Base-by-base conservation (phyloP, 2,888 invertebrate genomes). In the Cecidostiba fungosa region DNA sequence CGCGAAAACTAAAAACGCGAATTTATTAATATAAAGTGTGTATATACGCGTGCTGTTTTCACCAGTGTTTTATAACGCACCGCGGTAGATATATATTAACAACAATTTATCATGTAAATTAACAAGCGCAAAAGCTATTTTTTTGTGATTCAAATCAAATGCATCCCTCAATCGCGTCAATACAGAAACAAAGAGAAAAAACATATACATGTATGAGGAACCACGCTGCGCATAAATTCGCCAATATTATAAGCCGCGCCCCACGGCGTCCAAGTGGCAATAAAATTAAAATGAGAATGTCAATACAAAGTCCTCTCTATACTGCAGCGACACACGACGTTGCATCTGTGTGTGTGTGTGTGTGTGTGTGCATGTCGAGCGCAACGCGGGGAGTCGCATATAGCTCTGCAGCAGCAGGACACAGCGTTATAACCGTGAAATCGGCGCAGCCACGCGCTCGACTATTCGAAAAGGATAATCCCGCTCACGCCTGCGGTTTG, bases 381-480 rank as follows among this genome's bases (percentile, higher is more conserved):
- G 10, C 26, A 14, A 16, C 66, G 66, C 66, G 29, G 26, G 66
- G 66, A 29, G 26, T 29, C 66, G 26, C 10, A 50, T 3, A 19
- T n/a, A 54, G 14, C 6, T 5, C n/a, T 23, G 10, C 23, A 59
- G 29, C 14, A 29, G 29, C 10, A 69, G 32, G 16, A 16, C 8
- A 32, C 6, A 19, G 32, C 69, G 43, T 66, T 79, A 79, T 73
- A 79, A 62, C 66, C 78, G 73, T 84, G 66, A 84, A 84, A 84
- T 84, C 78, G 54, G 0, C 23, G 54, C 36, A 36, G 66, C 54
- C 50, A 39, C 32, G 50, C 66, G 66, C 43, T 43, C 26, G 23
- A 6, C 23, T 26, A 80, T 12, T 66, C 73, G 47, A 85, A 85
- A 73, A 78, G 73, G 78, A 85, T 82, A 78, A 82, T 85, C 82